phyloP scores from a whole-genome alignment of 2,888 invertebrate species.

The Euplexia lucipara region DNA sequence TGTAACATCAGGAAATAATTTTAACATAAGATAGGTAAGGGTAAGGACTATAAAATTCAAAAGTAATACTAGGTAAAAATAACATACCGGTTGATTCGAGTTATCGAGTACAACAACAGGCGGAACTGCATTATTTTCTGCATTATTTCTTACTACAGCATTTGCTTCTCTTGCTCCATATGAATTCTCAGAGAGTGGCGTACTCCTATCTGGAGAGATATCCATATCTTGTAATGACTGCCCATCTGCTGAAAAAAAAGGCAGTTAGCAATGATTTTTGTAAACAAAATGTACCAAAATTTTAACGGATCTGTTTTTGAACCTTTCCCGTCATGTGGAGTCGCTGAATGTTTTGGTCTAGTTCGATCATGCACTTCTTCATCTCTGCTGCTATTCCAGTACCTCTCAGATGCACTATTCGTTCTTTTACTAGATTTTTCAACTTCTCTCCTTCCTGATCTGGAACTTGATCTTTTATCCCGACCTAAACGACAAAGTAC shows the following conservation, averaged over 20 bases:
- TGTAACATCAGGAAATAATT: slow-evolving; percentile 58
- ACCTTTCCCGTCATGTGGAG: slow-evolving; percentile 84
- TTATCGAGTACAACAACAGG: slow-evolving; percentile 87
- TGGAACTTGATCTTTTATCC: slow-evolving; percentile 85
- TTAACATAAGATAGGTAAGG: slow-evolving; percentile 4
- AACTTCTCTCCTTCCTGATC: slow-evolving; percentile 83
- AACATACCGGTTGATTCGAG: slow-evolving; percentile 83
- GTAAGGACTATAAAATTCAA: background rate
- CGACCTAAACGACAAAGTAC: slow-evolving; percentile 80
- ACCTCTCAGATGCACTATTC: slow-evolving; percentile 82
- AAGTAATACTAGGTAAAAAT: background rate
- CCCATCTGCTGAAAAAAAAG: slow-evolving; percentile 75
- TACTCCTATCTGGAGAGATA: slow-evolving; percentile 97
- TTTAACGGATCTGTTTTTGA: slow-evolving; percentile 25
- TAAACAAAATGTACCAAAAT: slow-evolving; percentile 1
- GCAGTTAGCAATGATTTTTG: slow-evolving; percentile 20
- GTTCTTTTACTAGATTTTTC: slow-evolving; percentile 84
- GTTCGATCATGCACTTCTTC: slow-evolving; percentile 82
- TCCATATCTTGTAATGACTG: slow-evolving; percentile 96
- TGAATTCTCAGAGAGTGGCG: slow-evolving; percentile 96
- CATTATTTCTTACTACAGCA: slow-evolving; percentile 74
- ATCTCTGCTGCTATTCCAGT: slow-evolving; percentile 83
- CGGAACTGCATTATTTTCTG: slow-evolving; percentile 78
- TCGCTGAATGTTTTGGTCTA: slow-evolving; percentile 80
- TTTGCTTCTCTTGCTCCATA: slow-evolving; percentile 88